Conservation (phyloP, 2,797 vertebrate genomes). For the Sarcoramphus papa region DNA sequence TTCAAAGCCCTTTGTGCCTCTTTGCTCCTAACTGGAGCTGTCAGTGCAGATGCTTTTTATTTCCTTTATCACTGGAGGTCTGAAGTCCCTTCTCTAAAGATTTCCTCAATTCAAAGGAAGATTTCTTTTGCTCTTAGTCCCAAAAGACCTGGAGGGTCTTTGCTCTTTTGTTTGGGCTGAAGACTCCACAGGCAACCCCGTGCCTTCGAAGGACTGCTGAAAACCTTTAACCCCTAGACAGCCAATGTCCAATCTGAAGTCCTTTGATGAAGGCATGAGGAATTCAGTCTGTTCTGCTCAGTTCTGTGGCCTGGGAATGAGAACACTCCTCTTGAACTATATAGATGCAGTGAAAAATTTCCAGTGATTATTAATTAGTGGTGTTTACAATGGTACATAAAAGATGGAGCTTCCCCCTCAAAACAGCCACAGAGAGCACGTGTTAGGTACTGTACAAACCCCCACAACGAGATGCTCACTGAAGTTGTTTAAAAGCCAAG, state of each 20-base stretch:
- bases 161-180: slow-evolving; percentile 41
- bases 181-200: neutral
- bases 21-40: slow-evolving; percentile 60
- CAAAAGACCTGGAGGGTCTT: slow-evolving; percentile 13
- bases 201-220: neutral
- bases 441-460: neutral
- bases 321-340: neutral
- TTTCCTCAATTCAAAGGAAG: slow-evolving; percentile 42
- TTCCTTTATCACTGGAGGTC: slow-evolving; percentile 44
- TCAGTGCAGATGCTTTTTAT: slow-evolving; percentile 57
- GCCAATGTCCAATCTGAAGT: neutral
- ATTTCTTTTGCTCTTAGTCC: slow-evolving; percentile 17
- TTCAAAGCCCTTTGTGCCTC: slow-evolving; percentile 59
- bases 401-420: neutral
- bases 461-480: neutral
- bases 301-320: neutral
- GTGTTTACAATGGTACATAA: neutral
- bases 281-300: neutral
- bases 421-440: neutral
- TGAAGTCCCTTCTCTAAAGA: slow-evolving; percentile 58
- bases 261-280: neutral
- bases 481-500: neutral
- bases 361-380: neutral
- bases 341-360: neutral
- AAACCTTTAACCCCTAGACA: slow-evolving; percentile 22